phyloP scores from a whole-genome alignment of 2,888 invertebrate species.

The Malthinus seriepunctatus region DNA sequence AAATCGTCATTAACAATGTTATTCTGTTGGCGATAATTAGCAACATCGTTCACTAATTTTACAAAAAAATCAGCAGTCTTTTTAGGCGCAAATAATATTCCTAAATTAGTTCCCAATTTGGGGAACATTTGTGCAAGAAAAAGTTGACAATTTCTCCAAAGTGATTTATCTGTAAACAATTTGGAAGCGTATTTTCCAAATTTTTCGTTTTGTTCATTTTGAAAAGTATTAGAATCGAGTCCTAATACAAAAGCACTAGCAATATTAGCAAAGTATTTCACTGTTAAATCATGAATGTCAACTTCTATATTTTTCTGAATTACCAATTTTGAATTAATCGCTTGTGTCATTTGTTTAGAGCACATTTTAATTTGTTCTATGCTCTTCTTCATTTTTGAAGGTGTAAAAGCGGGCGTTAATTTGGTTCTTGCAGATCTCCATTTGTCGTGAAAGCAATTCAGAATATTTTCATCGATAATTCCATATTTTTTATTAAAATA shows the following conservation, averaged over 20 bases:
- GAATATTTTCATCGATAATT: too few relatives aligned
- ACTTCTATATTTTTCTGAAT: not conserved
- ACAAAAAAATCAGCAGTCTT: slow-evolving; percentile 42
- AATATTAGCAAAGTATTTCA: slow-evolving; percentile 20
- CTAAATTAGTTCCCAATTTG: slow-evolving; percentile 25
- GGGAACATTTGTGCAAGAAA: slow-evolving; percentile 6
- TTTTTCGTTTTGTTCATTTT: slow-evolving; percentile 40
- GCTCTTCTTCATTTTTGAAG: too few relatives aligned
- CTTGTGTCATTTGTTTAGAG: too few relatives aligned
- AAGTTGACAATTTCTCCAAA: slow-evolving; percentile 11
- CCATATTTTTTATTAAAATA: too few relatives aligned
- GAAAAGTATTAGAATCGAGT: slow-evolving; percentile 2
- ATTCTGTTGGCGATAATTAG: slow-evolving; percentile 39
- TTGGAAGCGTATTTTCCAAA: slow-evolving; percentile 37
- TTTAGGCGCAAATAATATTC: slow-evolving; percentile 26
- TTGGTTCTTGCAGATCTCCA: too few relatives aligned
- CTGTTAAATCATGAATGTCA: slow-evolving; percentile 14
- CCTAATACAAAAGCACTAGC: slow-evolving; percentile 15
- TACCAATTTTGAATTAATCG: slow-evolving; percentile 3
- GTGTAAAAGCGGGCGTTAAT: too few relatives aligned
- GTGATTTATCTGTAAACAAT: slow-evolving; percentile 23
- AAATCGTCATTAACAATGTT: slow-evolving; percentile 38
- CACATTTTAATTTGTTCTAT: too few relatives aligned
- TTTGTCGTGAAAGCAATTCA: too few relatives aligned
- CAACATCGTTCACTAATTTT: slow-evolving; percentile 38